These are phyloP conservation scores for Turdus rufiventris DNA, from an alignment of 2,113 vertebrate species.

Conservation along the genomic window DNA sequence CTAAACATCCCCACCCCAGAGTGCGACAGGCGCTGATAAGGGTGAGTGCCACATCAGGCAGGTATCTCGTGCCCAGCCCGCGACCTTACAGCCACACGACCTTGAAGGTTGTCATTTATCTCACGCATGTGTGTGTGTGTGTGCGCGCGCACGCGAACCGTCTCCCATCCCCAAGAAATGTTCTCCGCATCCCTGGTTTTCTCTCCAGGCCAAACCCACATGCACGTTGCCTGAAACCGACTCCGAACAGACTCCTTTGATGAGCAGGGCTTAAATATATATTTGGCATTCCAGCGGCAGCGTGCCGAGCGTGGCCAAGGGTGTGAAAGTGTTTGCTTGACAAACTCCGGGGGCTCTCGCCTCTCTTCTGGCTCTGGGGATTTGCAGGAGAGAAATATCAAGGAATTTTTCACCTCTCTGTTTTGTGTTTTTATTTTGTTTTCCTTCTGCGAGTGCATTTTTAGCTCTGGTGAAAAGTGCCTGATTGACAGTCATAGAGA, in stretches of 20 bases:
- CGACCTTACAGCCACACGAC: conserved; percentile 2
- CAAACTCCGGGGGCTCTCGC: conserved; percentile 66
- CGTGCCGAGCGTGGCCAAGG: conserved; percentile 20
- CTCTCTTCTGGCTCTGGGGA: conserved; percentile 56
- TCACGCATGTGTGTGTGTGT: not conserved
- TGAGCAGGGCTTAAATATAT: conserved; percentile 64
- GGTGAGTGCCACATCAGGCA: not conserved
- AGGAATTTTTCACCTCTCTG: conserved; percentile 72
- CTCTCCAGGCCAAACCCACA: conserved; percentile 64
- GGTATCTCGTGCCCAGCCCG: conserved; percentile 49
- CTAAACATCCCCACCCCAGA: conserved; percentile 61
- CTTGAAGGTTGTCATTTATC: conserved; percentile 39
- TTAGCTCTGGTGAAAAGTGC: conserved; percentile 45
- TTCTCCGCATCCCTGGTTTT: conserved; percentile 47
- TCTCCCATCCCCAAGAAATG: conserved; percentile 34
- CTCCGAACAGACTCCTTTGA: conserved; percentile 66
- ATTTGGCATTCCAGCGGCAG: conserved; percentile 67
- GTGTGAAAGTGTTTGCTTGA: conserved; percentile 75
- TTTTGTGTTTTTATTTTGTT: conserved; percentile 72
- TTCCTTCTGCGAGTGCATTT: conserved; percentile 61
- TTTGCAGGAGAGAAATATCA: conserved; percentile 65
- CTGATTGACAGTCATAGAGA: conserved; percentile 25
- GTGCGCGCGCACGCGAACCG: rapidly evolving
- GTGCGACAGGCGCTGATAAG: conserved; percentile 54
- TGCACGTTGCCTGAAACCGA: conserved; percentile 55